phyloP scores from a whole-genome alignment of 2,797 vertebrate genomes.

The Schizopygopsis pylzovi region DNA sequence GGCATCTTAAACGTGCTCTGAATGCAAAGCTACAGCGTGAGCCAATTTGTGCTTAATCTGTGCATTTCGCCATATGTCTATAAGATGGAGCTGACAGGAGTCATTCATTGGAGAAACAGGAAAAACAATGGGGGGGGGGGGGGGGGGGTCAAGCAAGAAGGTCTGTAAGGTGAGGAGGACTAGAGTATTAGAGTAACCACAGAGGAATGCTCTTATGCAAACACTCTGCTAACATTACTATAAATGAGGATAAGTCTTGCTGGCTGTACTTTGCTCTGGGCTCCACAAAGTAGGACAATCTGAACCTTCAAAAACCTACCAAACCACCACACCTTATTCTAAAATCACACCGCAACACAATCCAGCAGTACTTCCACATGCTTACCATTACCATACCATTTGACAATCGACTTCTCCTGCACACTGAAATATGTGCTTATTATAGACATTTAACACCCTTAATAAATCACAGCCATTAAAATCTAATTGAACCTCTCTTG shows the following conservation, averaged over 20 bases:
- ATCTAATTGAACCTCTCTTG: neutral
- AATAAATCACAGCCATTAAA: neutral
- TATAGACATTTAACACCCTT: neutral
- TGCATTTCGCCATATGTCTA: constrained; percentile 41
- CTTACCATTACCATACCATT: no score
- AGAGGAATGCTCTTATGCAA: constrained; percentile 76
- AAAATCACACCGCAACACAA: neutral
- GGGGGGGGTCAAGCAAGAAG: constrained; percentile 47
- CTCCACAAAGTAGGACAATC: constrained; percentile 43
- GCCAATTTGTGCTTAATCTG: neutral
- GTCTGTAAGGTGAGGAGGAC: constrained; percentile 60
- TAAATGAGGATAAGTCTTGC: constrained; percentile 70
- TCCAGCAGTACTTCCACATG: neutral
- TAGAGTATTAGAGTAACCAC: constrained; percentile 74
- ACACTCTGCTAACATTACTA: constrained; percentile 74
- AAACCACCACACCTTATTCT: constrained; percentile 35
- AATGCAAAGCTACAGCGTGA: neutral
- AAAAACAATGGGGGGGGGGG: neutral
- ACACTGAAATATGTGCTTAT: neutral
- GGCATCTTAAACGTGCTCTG: no score
- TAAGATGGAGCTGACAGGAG: constrained; percentile 34
- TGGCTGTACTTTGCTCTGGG: constrained; percentile 65
- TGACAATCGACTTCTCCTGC: neutral
- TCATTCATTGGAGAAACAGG: constrained; percentile 33
- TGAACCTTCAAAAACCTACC: constrained; percentile 44